Evolutionary conservation across 2,888 invertebrate genomes (phyloP).

Genomic region (Lampropteryx suffumata): DNA sequence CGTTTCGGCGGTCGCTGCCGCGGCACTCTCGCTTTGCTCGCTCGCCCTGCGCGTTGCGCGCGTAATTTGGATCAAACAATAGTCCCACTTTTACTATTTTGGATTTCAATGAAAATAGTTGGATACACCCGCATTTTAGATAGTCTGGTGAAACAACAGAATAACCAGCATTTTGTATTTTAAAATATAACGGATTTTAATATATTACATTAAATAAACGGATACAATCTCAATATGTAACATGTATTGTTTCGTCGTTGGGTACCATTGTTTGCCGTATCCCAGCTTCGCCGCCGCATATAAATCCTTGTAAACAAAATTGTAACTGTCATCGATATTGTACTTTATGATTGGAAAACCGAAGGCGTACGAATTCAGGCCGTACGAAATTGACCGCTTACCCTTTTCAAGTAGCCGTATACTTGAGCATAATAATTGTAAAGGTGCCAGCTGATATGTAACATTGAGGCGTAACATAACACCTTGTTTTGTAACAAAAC

Average conservation of each 20-base stretch:
- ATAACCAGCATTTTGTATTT: too few species aligned
- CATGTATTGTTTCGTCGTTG: neutral
- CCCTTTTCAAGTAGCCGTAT: conserved; percentile 52
- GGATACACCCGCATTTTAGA: too few species aligned
- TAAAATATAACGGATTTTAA: neutral
- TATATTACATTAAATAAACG: neutral
- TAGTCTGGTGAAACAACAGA: too few species aligned
- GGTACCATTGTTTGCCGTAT: conserved; percentile 19
- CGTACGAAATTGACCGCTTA: conserved; percentile 61
- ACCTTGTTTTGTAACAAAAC: too few species aligned
- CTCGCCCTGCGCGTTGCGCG: too few species aligned
- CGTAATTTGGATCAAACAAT: too few species aligned
- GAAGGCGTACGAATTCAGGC: conserved; percentile 66
- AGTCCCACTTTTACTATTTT: too few species aligned
- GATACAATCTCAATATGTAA: conserved; percentile 7
- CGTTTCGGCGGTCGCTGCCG: too few species aligned
- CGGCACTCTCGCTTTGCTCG: too few species aligned
- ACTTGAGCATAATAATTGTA: conserved; percentile 22
- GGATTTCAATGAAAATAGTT: too few species aligned
- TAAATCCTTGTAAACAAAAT: conserved; percentile 76
- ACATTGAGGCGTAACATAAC: neutral
- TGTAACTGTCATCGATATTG: conserved; percentile 71
- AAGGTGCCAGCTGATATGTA: conserved; percentile 12
- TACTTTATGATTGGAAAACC: conserved; percentile 67
- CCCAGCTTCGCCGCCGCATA: conserved; percentile 44